Conservation (phyloP, 2,113 vertebrate genomes). For the Poeciliopsis turrubarensis region DNA sequence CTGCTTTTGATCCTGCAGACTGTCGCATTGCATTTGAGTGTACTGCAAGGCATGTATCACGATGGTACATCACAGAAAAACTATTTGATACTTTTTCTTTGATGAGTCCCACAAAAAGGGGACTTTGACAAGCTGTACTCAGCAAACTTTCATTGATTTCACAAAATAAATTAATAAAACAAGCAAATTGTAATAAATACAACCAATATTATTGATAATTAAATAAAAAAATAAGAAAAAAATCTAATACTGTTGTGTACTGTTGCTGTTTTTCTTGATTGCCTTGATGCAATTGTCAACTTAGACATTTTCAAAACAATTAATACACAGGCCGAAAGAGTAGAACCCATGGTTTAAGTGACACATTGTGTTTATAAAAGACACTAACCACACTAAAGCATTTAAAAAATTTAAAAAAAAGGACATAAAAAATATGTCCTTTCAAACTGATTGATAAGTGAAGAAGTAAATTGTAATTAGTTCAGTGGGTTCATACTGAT, state of each 20-base stretch:
- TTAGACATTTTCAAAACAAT: too few species aligned
- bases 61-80: slow-evolving; percentile 55
- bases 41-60: slow-evolving; percentile 62
- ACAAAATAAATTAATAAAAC: background rate
- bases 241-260: background rate
- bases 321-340: too few species aligned
- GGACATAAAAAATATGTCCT: too few species aligned
- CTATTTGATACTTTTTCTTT: slow-evolving; percentile 49
- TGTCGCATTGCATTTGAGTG: slow-evolving; percentile 57
- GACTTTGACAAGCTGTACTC: slow-evolving; percentile 24
- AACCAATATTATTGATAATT: background rate
- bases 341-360: too few species aligned
- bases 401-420: too few species aligned
- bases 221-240: background rate
- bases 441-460: too few species aligned
- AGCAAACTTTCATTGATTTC: slow-evolving; percentile 5
- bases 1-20: slow-evolving; percentile 53
- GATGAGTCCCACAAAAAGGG: slow-evolving; percentile 61
- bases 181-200: background rate
- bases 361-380: too few species aligned
- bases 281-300: too few species aligned
- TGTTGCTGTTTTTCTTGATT: too few species aligned
- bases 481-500: too few species aligned
- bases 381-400: too few species aligned
- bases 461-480: too few species aligned